Conservation (phyloP, 2,888 invertebrate genomes). For the Lithodes maja region DNA sequence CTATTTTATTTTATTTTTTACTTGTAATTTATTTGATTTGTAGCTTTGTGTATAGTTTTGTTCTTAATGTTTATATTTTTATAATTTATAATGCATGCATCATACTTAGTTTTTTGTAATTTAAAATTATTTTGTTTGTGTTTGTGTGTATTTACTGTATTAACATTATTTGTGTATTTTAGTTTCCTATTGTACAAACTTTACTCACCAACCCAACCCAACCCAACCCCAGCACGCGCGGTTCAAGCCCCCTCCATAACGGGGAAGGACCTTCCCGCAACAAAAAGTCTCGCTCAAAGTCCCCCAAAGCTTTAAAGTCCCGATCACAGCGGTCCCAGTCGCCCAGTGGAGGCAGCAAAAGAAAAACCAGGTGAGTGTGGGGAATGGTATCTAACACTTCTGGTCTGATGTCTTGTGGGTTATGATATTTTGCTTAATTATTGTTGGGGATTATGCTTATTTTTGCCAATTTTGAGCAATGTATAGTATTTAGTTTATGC, state of each 20-base stretch:
- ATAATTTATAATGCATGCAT: too few species aligned
- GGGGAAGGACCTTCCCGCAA: slow-evolving; percentile 33
- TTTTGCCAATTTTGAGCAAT: too few species aligned
- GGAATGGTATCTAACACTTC: too few species aligned
- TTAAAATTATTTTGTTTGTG: neutral
- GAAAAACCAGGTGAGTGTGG: too few species aligned
- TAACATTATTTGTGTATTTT: neutral
- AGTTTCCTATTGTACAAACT: neutral
- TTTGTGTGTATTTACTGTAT: neutral
- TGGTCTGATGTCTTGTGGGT: too few species aligned
- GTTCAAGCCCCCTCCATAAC: slow-evolving; percentile 34
- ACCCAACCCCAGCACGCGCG: slow-evolving; percentile 16
- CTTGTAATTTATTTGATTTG: too few species aligned
- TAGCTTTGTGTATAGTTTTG: too few species aligned
- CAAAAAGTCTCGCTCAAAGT: slow-evolving; percentile 45
- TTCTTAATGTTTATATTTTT: too few species aligned
- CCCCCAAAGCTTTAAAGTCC: slow-evolving; percentile 26
- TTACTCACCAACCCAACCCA: neutral
- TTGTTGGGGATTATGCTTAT: too few species aligned
- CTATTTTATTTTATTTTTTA: too few species aligned
- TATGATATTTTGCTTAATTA: too few species aligned
- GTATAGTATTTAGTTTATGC: too few species aligned
- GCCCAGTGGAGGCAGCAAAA: slow-evolving; percentile 32
- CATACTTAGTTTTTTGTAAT: neutral
- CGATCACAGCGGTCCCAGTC: slow-evolving; percentile 35